phyloP scores from a whole-genome alignment of 2,797 vertebrate genomes.

The Loriculus beryllinus region DNA sequence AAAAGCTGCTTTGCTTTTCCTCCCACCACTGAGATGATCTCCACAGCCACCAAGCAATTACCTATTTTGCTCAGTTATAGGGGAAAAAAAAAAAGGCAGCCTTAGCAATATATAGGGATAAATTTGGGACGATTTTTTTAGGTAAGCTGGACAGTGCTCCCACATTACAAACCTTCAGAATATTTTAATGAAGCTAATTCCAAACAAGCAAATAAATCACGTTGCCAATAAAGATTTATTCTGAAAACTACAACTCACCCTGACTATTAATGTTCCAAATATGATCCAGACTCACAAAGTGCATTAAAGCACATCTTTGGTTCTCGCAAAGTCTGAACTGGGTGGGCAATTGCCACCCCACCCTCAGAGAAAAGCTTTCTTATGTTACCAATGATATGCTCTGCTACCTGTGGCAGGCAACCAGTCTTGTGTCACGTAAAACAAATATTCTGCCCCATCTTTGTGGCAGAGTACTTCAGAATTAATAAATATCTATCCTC shows the following conservation, averaged over 20 bases:
- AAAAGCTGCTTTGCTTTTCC: not conserved
- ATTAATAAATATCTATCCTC: not conserved
- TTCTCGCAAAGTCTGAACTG: not conserved
- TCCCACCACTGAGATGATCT: not conserved
- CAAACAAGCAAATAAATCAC: not conserved
- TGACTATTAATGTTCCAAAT: not conserved
- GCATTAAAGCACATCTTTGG: not conserved
- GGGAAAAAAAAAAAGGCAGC: not conserved
- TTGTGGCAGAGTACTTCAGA: not conserved
- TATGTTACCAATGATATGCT: not conserved
- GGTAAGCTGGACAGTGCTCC: not conserved
- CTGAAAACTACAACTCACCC: not conserved
- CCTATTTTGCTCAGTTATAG: not conserved
- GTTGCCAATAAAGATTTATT: not conserved
- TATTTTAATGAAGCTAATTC: not conserved
- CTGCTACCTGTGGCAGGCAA: not conserved
- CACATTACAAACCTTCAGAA: not conserved
- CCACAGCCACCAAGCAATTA: fast-evolving
- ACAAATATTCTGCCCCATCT: not conserved
- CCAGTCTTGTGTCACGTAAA: not conserved
- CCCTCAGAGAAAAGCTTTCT: not conserved
- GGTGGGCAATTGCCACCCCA: not conserved
- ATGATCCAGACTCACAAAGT: not conserved
- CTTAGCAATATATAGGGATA: not conserved
- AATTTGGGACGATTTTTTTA: not conserved